These are phyloP conservation scores for Perca fluviatilis DNA, from an alignment of 2,113 vertebrate genomes.

Conservation along the genomic window DNA sequence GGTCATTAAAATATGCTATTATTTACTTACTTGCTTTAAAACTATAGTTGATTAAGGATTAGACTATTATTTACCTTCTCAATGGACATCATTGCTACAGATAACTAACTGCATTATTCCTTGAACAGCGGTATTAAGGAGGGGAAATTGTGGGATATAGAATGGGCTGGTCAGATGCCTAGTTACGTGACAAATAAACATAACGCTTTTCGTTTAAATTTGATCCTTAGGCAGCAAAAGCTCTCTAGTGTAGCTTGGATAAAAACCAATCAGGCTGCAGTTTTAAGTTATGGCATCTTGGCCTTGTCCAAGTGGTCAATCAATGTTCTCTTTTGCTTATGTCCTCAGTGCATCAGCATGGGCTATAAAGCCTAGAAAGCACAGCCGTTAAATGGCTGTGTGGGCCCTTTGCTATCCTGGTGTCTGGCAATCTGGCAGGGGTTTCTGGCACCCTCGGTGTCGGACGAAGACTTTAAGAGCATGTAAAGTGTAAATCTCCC, in stretches of 20 bases:
- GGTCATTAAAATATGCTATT: neutral
- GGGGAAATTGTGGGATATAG: slow-evolving; percentile 7
- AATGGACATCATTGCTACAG: neutral
- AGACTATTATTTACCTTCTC: neutral
- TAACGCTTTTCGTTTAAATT: slow-evolving; percentile 47
- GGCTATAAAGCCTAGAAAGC: slow-evolving; percentile 72
- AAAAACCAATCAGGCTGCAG: slow-evolving; percentile 63
- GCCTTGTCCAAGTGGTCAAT: slow-evolving; percentile 72
- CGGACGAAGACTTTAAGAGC: slow-evolving; percentile 63
- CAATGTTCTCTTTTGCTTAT: slow-evolving; percentile 71
- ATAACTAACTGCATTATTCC: neutral
- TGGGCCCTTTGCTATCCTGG: slow-evolving; percentile 49
- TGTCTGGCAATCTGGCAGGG: slow-evolving; percentile 65
- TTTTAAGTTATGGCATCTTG: slow-evolving; percentile 67
- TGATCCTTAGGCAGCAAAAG: slow-evolving; percentile 46
- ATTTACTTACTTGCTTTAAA: neutral
- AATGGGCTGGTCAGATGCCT: slow-evolving; percentile 22
- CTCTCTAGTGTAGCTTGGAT: slow-evolving; percentile 52
- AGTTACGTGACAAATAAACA: slow-evolving; percentile 48
- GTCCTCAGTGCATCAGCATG: slow-evolving; percentile 67
- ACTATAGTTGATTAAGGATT: neutral
- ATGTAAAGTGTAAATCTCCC: slow-evolving; percentile 76
- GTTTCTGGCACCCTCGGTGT: slow-evolving; percentile 64
- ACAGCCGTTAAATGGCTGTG: slow-evolving; percentile 65
- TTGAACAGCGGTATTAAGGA: slow-evolving; percentile 1